phyloP scores from a whole-genome alignment of 2,113 vertebrate genomes.

The Ahaetulla prasina region DNA sequence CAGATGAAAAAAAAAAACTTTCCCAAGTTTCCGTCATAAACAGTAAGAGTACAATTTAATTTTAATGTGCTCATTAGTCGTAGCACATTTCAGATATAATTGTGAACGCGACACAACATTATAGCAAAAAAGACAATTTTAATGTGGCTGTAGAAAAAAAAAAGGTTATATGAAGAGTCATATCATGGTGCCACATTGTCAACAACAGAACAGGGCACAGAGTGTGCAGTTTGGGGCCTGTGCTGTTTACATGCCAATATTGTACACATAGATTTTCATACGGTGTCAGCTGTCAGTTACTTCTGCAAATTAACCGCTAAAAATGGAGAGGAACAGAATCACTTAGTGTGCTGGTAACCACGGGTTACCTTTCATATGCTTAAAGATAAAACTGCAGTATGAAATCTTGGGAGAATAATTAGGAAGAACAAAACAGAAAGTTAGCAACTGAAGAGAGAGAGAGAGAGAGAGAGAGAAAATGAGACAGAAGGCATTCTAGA shows the following conservation, averaged over 20 bases:
- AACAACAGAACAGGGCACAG: conserved; percentile 87
- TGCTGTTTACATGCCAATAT: conserved; percentile 98
- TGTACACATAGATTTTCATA: conserved; percentile 93
- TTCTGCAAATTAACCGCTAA: conserved; percentile 97
- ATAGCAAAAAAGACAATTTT: conserved; percentile 98
- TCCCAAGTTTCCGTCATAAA: conserved; percentile 80
- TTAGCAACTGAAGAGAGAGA: conserved; percentile 81
- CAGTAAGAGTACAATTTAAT: conserved; percentile 85
- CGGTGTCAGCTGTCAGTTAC: conserved; percentile 98
- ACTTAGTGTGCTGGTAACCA: conserved; percentile 93
- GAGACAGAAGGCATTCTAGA: conserved; percentile 82
- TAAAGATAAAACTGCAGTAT: conserved; percentile 95
- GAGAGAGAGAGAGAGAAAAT: neutral
- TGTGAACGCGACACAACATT: conserved; percentile 83
- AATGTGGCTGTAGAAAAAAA: conserved; percentile 99
- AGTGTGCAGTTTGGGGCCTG: conserved; percentile 93
- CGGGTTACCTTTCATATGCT: conserved; percentile 96
- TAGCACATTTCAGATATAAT: conserved; percentile 82
- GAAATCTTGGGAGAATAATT: conserved; percentile 95
- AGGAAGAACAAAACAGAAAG: conserved; percentile 87
- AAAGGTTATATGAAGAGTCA: conserved; percentile 95
- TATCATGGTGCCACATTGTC: conserved; percentile 97
- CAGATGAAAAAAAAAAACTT: conserved; percentile 80
- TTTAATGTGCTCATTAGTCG: conserved; percentile 90
- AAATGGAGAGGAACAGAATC: conserved; percentile 89